Percentiles rank a stretch among this genome's conserved stretches.
These are phyloP conservation scores for Xenotilapia caudafasciata DNA, from an alignment of 2,113 vertebrate species.

Conservation along the genomic window DNA sequence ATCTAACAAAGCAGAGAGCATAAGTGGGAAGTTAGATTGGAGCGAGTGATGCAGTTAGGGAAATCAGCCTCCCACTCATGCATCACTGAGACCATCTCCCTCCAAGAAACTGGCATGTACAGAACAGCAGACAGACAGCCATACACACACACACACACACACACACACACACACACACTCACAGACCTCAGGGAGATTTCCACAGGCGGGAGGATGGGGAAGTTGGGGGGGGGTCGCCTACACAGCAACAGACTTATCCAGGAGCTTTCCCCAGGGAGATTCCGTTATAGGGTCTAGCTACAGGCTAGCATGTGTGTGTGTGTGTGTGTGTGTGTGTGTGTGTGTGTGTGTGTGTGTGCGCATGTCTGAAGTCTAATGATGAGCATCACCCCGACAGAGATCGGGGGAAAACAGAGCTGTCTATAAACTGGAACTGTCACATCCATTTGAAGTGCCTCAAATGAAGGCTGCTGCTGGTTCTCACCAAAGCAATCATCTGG, in stretches of 20 bases:
- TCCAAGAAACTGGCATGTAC: conserved; percentile 59
- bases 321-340: background rate
- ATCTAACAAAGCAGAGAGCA: conserved; percentile 58
- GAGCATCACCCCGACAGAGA: conserved; percentile 60
- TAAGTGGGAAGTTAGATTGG: conserved; percentile 64
- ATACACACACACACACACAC: background rate
- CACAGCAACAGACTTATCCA: conserved; percentile 49
- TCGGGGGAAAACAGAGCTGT: conserved; percentile 58
- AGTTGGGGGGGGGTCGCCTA: conserved; percentile 5
- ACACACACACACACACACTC: background rate
- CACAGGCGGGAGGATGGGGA: background rate
- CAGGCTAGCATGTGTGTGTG: conserved; percentile 10
- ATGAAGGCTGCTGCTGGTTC: conserved; percentile 46
- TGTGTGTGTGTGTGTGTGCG: background rate
- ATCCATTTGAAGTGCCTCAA: conserved; percentile 46
- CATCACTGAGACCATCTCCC: conserved; percentile 62
- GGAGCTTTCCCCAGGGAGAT: conserved; percentile 45
- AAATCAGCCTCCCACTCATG: conserved; percentile 67
- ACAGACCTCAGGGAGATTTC: conserved; percentile 33
- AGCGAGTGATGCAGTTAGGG: conserved; percentile 61
- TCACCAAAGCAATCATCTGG: conserved; percentile 43
- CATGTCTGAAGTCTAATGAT: conserved; percentile 49
- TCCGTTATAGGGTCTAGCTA: conserved; percentile 52
- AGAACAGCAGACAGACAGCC: conserved; percentile 37
- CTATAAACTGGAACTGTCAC: conserved; percentile 65